Evolutionary conservation across 2,113 vertebrate genomes (phyloP), one percentile per base, ranked within the genome.

Genomic region (Platanista minor): DNA sequence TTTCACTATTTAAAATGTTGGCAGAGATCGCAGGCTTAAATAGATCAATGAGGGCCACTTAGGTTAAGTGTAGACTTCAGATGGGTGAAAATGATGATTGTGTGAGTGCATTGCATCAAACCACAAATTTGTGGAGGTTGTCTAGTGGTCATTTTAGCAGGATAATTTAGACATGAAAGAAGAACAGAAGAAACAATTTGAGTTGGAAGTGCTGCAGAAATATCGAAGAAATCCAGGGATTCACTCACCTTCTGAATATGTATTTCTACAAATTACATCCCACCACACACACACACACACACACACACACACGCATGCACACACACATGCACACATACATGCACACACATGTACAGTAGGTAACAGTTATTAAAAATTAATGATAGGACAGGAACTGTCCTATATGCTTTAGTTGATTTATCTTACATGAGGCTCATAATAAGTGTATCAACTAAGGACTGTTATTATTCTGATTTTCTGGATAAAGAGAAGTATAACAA

Each of bases 1-100:
- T 82, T 36, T 66, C 43, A 43, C 18, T 78, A 17, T 82, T 75
- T 66, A 72, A 87, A 84, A 66, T 62, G 5, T 90, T 82, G 54
- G 23, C 80, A 84, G 59, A 78, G 15, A 84, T 41, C 0, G 0
- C 5, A 83, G 13, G 20, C 43, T 66, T 62, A 80, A 87, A 69
- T 96, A 64, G 72, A 91, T 72, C 17, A 7, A 4, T 10, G 20
- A n/a, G 33, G 43, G 27, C 20, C 29, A 64, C 31, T 83, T 87
- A 83, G 62, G 29, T 80, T 33, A 84, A 82, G 18, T 74, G 46
- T 13, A 82, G 52, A 46, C 17, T 59, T 96, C 52, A 57, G 11
- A 29, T 71, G 29, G 21, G 3, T 66, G 8, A 88, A 74, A 67
- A 46, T 90, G 20, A 33, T 66, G 74, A 83, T 41, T 81, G 41